phyloP scores from a whole-genome alignment of 1,140 invertebrate genomes.

The Belonocnema kinseyi region DNA sequence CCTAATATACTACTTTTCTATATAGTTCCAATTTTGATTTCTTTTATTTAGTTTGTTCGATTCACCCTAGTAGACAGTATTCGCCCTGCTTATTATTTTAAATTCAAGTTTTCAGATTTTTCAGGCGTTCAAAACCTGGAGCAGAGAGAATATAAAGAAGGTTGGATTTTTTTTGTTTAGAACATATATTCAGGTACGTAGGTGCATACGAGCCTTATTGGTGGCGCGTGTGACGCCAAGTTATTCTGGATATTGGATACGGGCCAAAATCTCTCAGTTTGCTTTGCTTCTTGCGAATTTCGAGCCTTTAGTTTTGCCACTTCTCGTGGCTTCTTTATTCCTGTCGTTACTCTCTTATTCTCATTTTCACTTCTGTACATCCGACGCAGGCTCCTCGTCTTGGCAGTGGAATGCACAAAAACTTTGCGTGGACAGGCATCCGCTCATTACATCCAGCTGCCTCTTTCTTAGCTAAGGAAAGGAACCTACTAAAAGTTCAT shows the following conservation, averaged over 20 bases:
- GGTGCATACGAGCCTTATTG: not conserved
- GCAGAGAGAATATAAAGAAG: not conserved
- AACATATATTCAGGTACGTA: not conserved
- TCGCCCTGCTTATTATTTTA: not conserved
- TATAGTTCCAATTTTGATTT: too few species aligned
- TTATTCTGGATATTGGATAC: conserved; percentile 18
- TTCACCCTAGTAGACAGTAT: too few species aligned
- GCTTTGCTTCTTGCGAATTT: conserved; percentile 22
- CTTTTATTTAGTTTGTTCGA: too few species aligned
- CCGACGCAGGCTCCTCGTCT: conserved; percentile 19
- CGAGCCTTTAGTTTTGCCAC: conserved; percentile 28
- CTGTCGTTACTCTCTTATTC: conserved; percentile 16
- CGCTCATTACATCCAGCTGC: conserved; percentile 23
- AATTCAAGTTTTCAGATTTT: not conserved
- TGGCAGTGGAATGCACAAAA: conserved; percentile 23
- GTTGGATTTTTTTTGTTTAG: not conserved
- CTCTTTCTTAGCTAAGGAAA: not conserved
- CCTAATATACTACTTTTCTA: too few species aligned
- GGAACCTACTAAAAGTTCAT: too few species aligned
- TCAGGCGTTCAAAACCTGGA: not conserved
- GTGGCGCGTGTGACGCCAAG: conserved; percentile 13
- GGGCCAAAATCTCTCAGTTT: conserved; percentile 12
- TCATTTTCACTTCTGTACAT: conserved; percentile 28
- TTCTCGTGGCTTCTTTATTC: conserved; percentile 18
- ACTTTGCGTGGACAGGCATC: conserved; percentile 29